Conservation (phyloP, 2,888 invertebrate genomes). For the Willowsia nigromaculata region DNA sequence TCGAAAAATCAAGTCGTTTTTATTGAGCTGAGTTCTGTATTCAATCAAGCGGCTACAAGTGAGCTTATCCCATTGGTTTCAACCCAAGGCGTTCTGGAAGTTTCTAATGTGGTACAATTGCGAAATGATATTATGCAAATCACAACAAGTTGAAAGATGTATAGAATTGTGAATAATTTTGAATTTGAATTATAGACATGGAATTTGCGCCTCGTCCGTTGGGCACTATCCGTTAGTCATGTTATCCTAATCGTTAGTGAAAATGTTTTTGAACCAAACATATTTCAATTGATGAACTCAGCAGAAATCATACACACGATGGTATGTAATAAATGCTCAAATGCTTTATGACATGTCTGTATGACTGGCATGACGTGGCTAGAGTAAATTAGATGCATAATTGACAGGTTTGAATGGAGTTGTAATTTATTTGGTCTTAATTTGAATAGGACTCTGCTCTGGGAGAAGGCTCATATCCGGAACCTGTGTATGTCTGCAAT, state of each 20-base stretch:
- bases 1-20: conserved; percentile 72
- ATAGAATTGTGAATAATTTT: no score
- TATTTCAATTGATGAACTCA: conserved; percentile 75
- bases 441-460: conserved; percentile 73
- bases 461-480: conserved; percentile 75
- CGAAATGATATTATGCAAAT: no score
- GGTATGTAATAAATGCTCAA: conserved; percentile 61
- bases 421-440: not conserved
- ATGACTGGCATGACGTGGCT: not conserved
- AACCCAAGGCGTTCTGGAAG: conserved; percentile 74
- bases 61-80: conserved; percentile 72
- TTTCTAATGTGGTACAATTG: conserved; percentile 71
- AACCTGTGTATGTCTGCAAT: conserved; percentile 76
- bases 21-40: conserved; percentile 77
- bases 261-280: conserved; percentile 74
- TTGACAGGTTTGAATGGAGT: no score
- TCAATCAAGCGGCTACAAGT: conserved; percentile 72
- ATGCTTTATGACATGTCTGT: not conserved
- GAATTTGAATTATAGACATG: conserved; percentile 73
- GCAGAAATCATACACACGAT: conserved; percentile 76
- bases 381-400: not conserved
- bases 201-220: conserved; percentile 76
- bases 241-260: conserved; percentile 75
- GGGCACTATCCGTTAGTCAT: conserved; percentile 78
- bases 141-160: no score